Evolutionary conservation across 2,797 vertebrate genomes (phyloP).

Genomic region (Eulemur mongoz): DNA sequence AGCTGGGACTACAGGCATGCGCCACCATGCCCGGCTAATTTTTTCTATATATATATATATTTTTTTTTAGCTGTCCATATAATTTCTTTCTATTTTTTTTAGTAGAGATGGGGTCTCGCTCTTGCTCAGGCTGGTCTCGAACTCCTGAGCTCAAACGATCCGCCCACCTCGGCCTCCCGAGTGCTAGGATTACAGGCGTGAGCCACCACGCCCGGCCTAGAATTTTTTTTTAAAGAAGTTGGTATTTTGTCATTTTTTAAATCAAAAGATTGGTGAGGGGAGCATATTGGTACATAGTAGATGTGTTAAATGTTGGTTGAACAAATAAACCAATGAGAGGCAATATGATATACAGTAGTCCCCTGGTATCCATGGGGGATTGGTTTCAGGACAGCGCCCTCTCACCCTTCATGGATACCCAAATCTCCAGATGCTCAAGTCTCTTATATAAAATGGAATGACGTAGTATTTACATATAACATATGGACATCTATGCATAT

Average conservation of each 20-base stretch:
- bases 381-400: background rate
- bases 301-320: background rate
- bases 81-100: no score
- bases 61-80: no score
- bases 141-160: no score
- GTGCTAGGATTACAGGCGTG: no score
- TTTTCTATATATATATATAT: no score
- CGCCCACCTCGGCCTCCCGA: no score
- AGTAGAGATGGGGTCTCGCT: no score
- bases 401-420: background rate
- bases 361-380: background rate
- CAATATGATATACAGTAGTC: background rate
- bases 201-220: no score
- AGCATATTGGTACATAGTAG: background rate
- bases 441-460: background rate
- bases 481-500: background rate
- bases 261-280: background rate
- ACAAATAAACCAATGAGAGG: background rate
- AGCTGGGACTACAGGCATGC: no score
- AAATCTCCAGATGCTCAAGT: background rate
- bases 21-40: no score
- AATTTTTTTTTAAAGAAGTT: background rate
- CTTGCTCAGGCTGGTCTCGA: no score
- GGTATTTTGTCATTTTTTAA: conserved; percentile 15
- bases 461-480: background rate